Base-by-base conservation (phyloP, 1,140 invertebrate species). In the Meteorus sp. region DNA sequence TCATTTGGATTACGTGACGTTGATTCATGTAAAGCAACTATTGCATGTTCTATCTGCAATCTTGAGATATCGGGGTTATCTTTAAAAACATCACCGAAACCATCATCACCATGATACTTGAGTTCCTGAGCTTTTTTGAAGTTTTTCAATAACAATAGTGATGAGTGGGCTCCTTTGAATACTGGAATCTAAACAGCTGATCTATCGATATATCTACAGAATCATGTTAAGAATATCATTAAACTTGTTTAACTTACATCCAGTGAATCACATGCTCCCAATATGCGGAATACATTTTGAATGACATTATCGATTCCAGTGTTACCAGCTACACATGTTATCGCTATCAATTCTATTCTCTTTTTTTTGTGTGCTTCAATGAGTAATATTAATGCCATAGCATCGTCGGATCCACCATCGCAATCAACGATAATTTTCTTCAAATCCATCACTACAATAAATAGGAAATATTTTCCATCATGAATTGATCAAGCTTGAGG, bases 381-480 rank as follows among this genome's bases (percentile, higher is more conserved):
- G 1, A 87, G 66, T 58, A 88, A 63, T 11, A 86, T 68, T 4
- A 89, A 63, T 0, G 86, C 86, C 65, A 85, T 78, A 15, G 85
- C 86, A 77, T 89, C 87, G 66, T 89, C 87, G 13, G 82, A 79
- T 0, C 86, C 87, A 17, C 83, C 79, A 71, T 89, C 87, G 31
- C 83, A 82, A 63, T 89, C 87, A 11, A 88, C 70, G 43, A 89
- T 82, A 15, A 85, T 75, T 63, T 73, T 75, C 45, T 61, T 60
- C n/a, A 54, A 13, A 53, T 67, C 66, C 52, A 68, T 71, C 29
- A 53, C 8, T 50, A 3, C 9, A 31, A 31, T 19, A 33, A 20
- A 8, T 7, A 31, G 33, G 47, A 29, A 1, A 20, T 17, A n/a
- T 23, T 6, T 8, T 27, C n/a, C n/a, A n/a, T n/a, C n/a, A n/a